These are phyloP conservation scores for Timandra comae DNA, from an alignment of 2,888 invertebrate species.

Conservation along the genomic window DNA sequence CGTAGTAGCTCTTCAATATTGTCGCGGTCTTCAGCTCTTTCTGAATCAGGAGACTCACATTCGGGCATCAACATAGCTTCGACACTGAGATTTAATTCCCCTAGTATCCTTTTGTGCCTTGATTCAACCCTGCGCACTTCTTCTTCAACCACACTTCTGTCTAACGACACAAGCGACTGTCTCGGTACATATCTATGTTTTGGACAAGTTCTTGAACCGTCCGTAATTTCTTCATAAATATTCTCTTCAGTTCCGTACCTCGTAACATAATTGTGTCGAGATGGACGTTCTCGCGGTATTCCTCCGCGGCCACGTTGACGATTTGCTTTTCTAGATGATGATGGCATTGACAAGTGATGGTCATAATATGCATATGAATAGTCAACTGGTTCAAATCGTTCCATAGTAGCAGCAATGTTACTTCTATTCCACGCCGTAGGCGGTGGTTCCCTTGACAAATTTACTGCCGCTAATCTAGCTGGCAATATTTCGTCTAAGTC, in stretches of 20 bases:
- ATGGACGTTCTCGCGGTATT: conserved; percentile 57
- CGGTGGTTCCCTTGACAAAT: conserved; percentile 58
- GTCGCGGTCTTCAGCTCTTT: conserved; percentile 79
- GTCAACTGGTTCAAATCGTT: conserved; percentile 81
- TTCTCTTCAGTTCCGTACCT: conserved; percentile 91
- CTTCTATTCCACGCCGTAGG: conserved; percentile 79
- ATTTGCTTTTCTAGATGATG: conserved; percentile 64
- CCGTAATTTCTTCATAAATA: conserved; percentile 88
- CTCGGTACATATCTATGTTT: conserved; percentile 69
- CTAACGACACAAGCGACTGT: conserved; percentile 81
- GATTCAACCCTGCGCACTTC: conserved; percentile 90
- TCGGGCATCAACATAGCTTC: conserved; percentile 95
- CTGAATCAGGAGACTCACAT: conserved; percentile 80
- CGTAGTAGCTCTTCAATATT: conserved; percentile 81
- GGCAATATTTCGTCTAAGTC: conserved; percentile 72
- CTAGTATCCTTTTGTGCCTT: conserved; percentile 87
- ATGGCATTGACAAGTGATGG: conserved; percentile 81
- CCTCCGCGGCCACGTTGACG: conserved; percentile 66
- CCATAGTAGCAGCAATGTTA: conserved; percentile 80
- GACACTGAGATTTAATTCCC: conserved; percentile 90
- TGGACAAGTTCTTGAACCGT: conserved; percentile 74
- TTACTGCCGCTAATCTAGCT: conserved; percentile 67
- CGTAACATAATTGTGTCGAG: conserved; percentile 83
- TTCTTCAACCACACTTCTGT: conserved; percentile 86
- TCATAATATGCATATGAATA: conserved; percentile 92